Conservation (phyloP, 92 coral and sea anemone species). For the Siderastrea radians region DNA sequence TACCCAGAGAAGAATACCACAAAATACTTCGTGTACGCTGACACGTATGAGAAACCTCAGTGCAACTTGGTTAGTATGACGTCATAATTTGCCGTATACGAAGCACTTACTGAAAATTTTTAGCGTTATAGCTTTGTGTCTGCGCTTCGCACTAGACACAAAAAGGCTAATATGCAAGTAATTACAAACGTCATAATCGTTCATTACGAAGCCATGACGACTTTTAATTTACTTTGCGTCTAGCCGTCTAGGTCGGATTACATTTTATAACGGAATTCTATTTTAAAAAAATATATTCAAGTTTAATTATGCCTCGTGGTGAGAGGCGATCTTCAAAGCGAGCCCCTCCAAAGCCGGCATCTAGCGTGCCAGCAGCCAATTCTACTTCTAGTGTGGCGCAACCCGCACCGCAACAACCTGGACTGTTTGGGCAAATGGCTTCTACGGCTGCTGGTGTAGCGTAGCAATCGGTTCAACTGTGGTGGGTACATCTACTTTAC, state of each 20-base stretch:
- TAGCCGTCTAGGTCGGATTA: too few species aligned
- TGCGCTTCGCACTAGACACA: slow-evolving; percentile 28
- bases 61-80: slow-evolving; percentile 2
- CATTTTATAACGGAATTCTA: too few species aligned
- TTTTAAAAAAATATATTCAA: too few species aligned
- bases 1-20: not conserved
- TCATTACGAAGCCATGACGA: too few species aligned
- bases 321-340: slow-evolving; percentile 77
- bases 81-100: slow-evolving; percentile 13
- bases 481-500: slow-evolving; percentile 75
- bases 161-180: too few species aligned
- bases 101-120: slow-evolving; percentile 1
- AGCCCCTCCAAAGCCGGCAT: slow-evolving; percentile 71
- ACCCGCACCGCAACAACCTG: slow-evolving; percentile 85
- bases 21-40: too few species aligned
- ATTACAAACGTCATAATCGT: too few species aligned
- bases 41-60: slow-evolving; percentile 4
- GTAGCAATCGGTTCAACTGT: slow-evolving; percentile 97
- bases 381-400: slow-evolving; percentile 83
- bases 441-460: slow-evolving; percentile 99
- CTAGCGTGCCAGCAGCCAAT: slow-evolving; percentile 88
- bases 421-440: slow-evolving; percentile 97
- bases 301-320: slow-evolving; percentile 97
- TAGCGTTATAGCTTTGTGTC: slow-evolving; percentile 12
- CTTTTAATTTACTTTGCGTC: too few species aligned